Base-by-base conservation (phyloP, 2,113 vertebrate genomes). In the Gasterosteus nipponicus region DNA sequence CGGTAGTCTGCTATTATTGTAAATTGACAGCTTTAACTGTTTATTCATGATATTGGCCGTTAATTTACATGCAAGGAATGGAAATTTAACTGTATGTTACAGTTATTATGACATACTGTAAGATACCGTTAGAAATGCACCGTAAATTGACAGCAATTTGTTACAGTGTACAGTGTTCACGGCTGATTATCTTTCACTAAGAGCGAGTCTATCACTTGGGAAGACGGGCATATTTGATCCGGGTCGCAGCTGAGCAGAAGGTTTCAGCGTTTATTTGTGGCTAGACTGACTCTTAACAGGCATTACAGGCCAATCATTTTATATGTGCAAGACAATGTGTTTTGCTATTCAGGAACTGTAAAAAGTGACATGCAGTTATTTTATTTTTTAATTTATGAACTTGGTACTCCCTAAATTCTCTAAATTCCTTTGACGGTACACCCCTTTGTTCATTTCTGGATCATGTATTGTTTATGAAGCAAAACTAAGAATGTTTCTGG, bases 151-250 rank as follows among this genome's bases (percentile, higher is more conserved):
- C 22, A 26, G 22, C 22, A 26, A 26, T 26, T 26, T 26, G 22
- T 26, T 26, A 26, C 22, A 26, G 22, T 26, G 22, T 26, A 26
- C 74, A 51, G 59, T 29, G 63, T 66, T 69, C 56, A 42, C 33
- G 59, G 74, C 57, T 82, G 66, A 86, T 80, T 83, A 83, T 84
- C 74, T 69, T 49, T 81, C 49, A 69, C 77, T 49, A 31, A 77
- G 39, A 33, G 64, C 42, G 59, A 81, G 51, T 78, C 73, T 56
- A 53, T 77, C 54, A 46, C 62, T 0, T 38, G 14, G 44, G 47
- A 66, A 67, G 65, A 69, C 16, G 26, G 42, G 68, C 46, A 53
- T 46, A 68, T 78, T 80, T 69, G 47, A 75, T 73, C 59, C 81
- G 22, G 73, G 73, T 74, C 74, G 80, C 53, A 38, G 58, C 22